These are phyloP conservation scores for Alloplasta piceator DNA, from an alignment of 2,888 invertebrate species.

Conservation along the genomic window DNA sequence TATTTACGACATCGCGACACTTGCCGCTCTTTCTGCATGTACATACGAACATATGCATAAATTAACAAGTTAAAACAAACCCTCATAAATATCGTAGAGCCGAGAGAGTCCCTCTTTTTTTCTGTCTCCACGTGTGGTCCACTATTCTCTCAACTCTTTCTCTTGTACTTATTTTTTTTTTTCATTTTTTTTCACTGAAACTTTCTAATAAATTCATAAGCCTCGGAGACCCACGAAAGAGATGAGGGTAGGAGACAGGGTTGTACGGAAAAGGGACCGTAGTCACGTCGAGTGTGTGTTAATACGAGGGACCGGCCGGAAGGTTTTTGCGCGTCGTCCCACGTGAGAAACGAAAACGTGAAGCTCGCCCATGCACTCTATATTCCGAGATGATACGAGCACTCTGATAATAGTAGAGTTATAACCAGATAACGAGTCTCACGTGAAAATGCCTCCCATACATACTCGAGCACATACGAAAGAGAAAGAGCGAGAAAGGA, in stretches of 20 bases:
- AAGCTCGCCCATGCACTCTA: slow-evolving; percentile 3
- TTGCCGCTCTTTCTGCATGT: slow-evolving; percentile 49
- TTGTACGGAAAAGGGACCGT: slow-evolving; percentile 32
- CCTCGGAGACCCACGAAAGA: slow-evolving; percentile 53
- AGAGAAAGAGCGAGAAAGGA: not conserved
- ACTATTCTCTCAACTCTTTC: slow-evolving; percentile 25
- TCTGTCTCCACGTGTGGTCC: slow-evolving; percentile 38
- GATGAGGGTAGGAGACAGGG: slow-evolving; percentile 11
- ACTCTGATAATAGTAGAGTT: slow-evolving; percentile 53
- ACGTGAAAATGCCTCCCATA: slow-evolving; percentile 9
- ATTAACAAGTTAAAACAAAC: slow-evolving; percentile 71
- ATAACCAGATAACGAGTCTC: slow-evolving; percentile 45
- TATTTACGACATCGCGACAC: slow-evolving; percentile 64
- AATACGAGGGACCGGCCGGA: slow-evolving; percentile 47
- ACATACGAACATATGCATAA: slow-evolving; percentile 58
- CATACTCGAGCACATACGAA: slow-evolving; percentile 12
- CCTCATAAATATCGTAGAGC: slow-evolving; percentile 69
- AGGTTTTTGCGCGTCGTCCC: slow-evolving; percentile 41
- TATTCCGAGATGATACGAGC: slow-evolving; percentile 44
- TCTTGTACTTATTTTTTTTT: slow-evolving; percentile 42
- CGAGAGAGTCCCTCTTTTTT: slow-evolving; percentile 56
- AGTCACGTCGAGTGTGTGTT: slow-evolving; percentile 40
- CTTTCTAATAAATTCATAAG: slow-evolving; percentile 77
- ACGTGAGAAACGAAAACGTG: slow-evolving; percentile 57
- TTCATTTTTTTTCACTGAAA: slow-evolving; percentile 43